phyloP scores from a whole-genome alignment of 2,113 vertebrate species.

The Phyllostomus hastatus region DNA sequence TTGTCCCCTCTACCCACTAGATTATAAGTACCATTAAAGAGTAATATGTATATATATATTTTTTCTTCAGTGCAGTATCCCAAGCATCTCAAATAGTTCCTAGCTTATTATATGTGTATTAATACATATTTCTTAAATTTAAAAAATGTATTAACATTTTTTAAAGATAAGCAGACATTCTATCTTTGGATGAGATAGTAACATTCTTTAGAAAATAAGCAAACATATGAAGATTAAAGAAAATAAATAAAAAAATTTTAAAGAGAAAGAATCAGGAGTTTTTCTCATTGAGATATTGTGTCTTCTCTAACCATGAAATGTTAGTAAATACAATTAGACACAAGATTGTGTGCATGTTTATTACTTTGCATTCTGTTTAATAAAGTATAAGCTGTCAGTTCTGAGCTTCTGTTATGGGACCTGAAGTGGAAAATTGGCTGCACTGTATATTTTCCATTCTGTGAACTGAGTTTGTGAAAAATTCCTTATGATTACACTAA shows the following conservation, averaged over 20 bases:
- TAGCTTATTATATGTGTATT: neutral
- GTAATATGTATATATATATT: neutral
- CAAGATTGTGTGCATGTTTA: slow-evolving; percentile 6
- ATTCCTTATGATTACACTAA: neutral
- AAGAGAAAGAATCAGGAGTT: neutral
- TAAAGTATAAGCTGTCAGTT: slow-evolving; percentile 60
- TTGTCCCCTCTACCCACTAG: neutral
- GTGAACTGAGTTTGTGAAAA: slow-evolving; percentile 31
- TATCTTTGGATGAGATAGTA: neutral
- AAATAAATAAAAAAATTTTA: neutral
- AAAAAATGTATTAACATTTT: neutral
- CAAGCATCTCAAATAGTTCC: neutral
- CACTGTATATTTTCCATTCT: slow-evolving; percentile 25
- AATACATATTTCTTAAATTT: neutral
- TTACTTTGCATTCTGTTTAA: slow-evolving; percentile 61
- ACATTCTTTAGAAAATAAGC: neutral
- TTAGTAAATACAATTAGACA: slow-evolving; percentile 36
- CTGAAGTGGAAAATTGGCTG: slow-evolving; percentile 50
- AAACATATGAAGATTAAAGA: neutral
- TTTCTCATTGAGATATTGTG: neutral
- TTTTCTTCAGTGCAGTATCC: neutral
- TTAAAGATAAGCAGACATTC: neutral
- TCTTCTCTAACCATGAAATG: slow-evolving; percentile 22
- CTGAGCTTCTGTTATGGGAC: slow-evolving; percentile 9
- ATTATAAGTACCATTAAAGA: neutral